phyloP scores from a whole-genome alignment of 30 jellyfish, hydroid and myxozoan species.

The Chrysaora quinquecirrha region DNA sequence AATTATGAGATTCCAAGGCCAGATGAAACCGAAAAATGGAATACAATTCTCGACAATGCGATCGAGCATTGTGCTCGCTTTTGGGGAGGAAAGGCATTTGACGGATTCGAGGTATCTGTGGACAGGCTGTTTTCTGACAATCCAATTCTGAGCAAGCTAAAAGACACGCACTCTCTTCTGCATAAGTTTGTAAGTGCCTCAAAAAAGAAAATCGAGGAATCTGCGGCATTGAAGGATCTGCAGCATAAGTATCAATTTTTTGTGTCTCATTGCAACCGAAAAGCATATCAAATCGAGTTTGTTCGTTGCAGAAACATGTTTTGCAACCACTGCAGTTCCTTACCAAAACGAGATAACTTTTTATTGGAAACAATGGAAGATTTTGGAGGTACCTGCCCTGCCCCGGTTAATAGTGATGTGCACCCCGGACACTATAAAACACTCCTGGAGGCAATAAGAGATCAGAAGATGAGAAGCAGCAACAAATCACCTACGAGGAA shows the following conservation, averaged over 20 bases:
- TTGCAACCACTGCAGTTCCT: no score
- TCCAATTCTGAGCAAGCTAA: no score
- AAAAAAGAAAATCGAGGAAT: not conserved
- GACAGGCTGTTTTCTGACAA: no score
- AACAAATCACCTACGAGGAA: not conserved
- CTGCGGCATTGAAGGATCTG: not conserved
- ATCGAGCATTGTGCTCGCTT: constrained; percentile 1
- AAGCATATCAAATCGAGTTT: constrained; percentile 37
- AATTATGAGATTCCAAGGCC: not conserved
- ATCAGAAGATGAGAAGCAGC: not conserved
- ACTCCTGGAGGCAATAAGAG: not conserved
- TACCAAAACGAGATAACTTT: not conserved
- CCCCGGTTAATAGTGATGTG: constrained; percentile 15
- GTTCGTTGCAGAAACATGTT: no score
- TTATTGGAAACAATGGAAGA: not conserved
- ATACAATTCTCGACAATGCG: no score
- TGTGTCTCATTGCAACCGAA: constrained; percentile 10
- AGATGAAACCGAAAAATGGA: constrained; percentile 14
- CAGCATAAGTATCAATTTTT: not conserved
- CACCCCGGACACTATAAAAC: constrained; percentile 3
- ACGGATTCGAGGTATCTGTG: no score
- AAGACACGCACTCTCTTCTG: not conserved
- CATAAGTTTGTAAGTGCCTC: not conserved
- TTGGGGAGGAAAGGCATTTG: no score
- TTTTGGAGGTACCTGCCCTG: constrained; percentile 30